Base-by-base conservation (phyloP, 2,113 vertebrate genomes). In the Chloropsis cyanopogon region DNA sequence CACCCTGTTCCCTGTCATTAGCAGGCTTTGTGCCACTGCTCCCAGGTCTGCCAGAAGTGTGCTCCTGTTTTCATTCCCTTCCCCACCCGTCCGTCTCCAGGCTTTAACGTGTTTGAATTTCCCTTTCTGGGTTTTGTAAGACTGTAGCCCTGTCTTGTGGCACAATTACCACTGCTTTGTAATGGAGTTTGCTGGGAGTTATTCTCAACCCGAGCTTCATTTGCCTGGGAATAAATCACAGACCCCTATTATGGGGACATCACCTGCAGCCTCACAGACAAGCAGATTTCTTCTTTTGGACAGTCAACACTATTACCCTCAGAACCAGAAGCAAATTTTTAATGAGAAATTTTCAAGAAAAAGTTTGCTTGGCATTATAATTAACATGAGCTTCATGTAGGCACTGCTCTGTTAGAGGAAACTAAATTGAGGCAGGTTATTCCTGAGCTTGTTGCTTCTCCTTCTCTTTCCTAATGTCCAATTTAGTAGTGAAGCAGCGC, bases 1-100 rank as follows among this genome's bases (percentile, higher is more conserved):
- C 82, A 84, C 88, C 82, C 72, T 49, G 41, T 35, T 95, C 80
- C 77, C 94, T 94, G 92, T 92, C 85, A 90, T 93, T 94, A 94
- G 76, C 60, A 83, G 7, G 0, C 90, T 95, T 88, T 95, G 85
- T 93, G 60, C 39, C 47, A 20, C 76, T 92, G 95, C 88, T 95
- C 76, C 75, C 60, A 41, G 92, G 22, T 88, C 92, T 69, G 35
- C 4, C 10, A 13, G 56, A 76, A 95, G 68, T 13, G 12, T 19
- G 60, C 64, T 96, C 82, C 60, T 93, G 11, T 88, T 94, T 82
- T 41, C 76, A 56, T 37, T 90, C 68, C 65, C 60, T 82, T 73
- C 54, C 14, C 1, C 68, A 71, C 68, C 47, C 9, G 20, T 52
- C 88, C 88, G 35, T 93, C 89, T 88, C 60, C 94, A 71, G 37